Evolutionary conservation across 2,113 vertebrate genomes (phyloP).

Genomic region (Mesocricetus auratus): DNA sequence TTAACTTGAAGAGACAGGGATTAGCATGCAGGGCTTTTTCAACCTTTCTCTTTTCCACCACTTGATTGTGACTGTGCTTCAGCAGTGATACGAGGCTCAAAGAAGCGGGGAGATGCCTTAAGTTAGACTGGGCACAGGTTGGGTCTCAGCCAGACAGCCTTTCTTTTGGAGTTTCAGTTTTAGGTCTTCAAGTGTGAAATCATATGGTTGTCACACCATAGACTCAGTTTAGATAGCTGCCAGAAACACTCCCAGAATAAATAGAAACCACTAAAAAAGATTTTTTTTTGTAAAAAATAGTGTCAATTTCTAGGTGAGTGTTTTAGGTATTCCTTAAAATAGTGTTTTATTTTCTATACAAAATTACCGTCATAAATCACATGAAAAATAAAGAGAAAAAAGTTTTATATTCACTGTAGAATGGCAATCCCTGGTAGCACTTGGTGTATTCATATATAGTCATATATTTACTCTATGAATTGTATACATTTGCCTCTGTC

Average conservation of each 20-base stretch:
- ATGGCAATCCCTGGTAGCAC: not conserved
- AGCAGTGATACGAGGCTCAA: not conserved
- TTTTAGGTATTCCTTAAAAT: constrained; percentile 8
- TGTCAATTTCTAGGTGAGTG: constrained; percentile 3
- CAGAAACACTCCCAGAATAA: not conserved
- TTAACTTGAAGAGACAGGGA: not conserved
- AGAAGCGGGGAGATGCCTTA: not conserved
- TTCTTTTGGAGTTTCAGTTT: not conserved
- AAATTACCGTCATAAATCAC: not conserved
- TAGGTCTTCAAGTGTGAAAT: constrained; percentile 2
- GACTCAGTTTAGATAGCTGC: not conserved
- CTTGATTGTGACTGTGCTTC: constrained; percentile 1
- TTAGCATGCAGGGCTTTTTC: not conserved
- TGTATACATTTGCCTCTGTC: not conserved
- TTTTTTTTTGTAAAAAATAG: not conserved
- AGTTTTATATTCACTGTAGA: not conserved
- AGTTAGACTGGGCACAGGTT: not conserved
- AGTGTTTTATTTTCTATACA: constrained; percentile 6
- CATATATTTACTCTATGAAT: not conserved
- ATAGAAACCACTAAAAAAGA: not conserved
- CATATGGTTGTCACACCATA: not conserved
- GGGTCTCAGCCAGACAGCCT: not conserved
- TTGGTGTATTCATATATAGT: constrained; percentile 4
- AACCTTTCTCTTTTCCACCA: not conserved
- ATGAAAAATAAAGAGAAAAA: not conserved